Percentiles rank a stretch among this genome's conserved stretches.
Conservation (phyloP, 2,888 invertebrate species). For the Osedax fenrisi region DNA sequence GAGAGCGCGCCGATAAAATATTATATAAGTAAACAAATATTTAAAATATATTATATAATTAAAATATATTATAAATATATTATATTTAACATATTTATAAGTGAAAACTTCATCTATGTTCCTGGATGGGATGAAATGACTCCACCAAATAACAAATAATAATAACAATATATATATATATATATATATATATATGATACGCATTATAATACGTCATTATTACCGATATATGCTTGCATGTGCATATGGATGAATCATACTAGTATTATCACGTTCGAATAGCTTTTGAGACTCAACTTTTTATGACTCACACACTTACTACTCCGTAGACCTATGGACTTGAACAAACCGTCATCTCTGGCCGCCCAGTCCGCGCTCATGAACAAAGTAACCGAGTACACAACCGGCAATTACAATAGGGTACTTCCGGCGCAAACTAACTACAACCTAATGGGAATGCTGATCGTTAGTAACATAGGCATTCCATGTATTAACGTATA, state of each 20-base stretch:
- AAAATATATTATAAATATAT: neutral
- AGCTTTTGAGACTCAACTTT: too few species aligned
- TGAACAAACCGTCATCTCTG: neutral
- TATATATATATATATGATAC: too few species aligned
- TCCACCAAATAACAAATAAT: too few species aligned
- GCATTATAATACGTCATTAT: too few species aligned
- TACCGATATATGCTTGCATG: too few species aligned
- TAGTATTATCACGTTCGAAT: too few species aligned
- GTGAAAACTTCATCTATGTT: too few species aligned
- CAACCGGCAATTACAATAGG: neutral
- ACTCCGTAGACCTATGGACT: neutral
- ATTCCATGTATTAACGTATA: neutral
- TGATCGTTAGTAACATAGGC: neutral
- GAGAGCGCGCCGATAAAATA: neutral
- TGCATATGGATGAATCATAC: too few species aligned
- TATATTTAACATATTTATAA: too few species aligned
- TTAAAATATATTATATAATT: neutral
- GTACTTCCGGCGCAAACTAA: neutral
- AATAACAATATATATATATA: too few species aligned
- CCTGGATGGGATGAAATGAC: too few species aligned
- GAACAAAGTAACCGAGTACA: neutral
- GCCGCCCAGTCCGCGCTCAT: neutral
- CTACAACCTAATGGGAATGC: neutral
- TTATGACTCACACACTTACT: too few species aligned
- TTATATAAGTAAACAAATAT: neutral